phyloP scores from a whole-genome alignment of 2,797 vertebrate species.

The Salmo trutta region DNA sequence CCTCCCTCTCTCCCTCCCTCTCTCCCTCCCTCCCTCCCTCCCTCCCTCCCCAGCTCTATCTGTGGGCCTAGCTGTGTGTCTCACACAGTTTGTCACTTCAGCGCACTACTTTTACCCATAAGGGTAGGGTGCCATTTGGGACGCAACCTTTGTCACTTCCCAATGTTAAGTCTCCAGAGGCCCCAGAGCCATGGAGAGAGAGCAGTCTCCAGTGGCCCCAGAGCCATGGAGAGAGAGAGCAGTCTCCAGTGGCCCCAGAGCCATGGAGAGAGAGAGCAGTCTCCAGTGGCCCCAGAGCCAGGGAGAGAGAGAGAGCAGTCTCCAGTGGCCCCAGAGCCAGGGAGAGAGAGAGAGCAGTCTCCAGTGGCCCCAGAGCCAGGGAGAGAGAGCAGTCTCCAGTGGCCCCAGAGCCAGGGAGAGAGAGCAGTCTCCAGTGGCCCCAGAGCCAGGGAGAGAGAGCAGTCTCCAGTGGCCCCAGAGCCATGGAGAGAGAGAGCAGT shows the following conservation, averaged over 20 bases:
- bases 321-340: too few relatives aligned
- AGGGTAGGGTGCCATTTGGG: background rate
- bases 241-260: background rate
- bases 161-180: background rate
- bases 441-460: slow-evolving; percentile 50
- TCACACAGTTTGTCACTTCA: too few relatives aligned
- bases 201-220: background rate
- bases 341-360: too few relatives aligned
- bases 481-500: background rate
- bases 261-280: slow-evolving; percentile 49
- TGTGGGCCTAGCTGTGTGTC: too few relatives aligned
- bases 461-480: background rate
- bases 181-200: too few relatives aligned
- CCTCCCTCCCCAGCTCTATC: background rate
- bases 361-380: too few relatives aligned
- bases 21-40: too few relatives aligned
- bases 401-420: too few relatives aligned
- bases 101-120: background rate
- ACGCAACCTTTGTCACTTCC: background rate
- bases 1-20: too few relatives aligned
- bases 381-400: background rate
- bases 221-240: too few relatives aligned
- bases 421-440: background rate
- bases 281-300: too few relatives aligned
- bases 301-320: too few relatives aligned